Conservation (phyloP, 2,888 invertebrate genomes). For the Erebia epiphron region DNA sequence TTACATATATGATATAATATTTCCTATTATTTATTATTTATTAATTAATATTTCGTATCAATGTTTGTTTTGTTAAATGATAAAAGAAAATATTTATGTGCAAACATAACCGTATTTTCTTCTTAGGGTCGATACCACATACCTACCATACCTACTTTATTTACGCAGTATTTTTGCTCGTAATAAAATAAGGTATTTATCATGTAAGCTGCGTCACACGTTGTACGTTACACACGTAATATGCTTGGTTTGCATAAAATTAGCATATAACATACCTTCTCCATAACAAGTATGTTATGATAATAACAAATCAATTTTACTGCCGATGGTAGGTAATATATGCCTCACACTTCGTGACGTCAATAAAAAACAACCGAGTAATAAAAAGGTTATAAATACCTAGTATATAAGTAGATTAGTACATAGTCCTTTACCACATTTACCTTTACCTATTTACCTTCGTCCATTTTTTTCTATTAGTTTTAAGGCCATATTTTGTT, state of each 20-base stretch:
- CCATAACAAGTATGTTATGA: conserved; percentile 19
- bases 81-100: too few relatives aligned
- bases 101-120: too few relatives aligned
- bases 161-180: conserved; percentile 1
- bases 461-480: too few relatives aligned
- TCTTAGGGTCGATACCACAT: neutral
- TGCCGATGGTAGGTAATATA: conserved; percentile 11
- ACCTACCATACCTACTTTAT: neutral
- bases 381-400: conserved; percentile 11
- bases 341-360: conserved; percentile 29
- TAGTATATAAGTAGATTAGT: neutral
- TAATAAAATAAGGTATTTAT: conserved; percentile 12
- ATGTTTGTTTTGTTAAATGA: too few relatives aligned
- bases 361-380: conserved; percentile 21
- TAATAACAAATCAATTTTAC: conserved; percentile 26
- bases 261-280: conserved; percentile 16
- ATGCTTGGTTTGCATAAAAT: conserved; percentile 18
- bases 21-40: too few relatives aligned
- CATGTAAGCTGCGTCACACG: conserved; percentile 1
- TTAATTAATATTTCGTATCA: too few relatives aligned
- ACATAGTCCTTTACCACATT: too few relatives aligned
- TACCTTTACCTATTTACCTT: too few relatives aligned
- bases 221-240: neutral
- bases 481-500: too few relatives aligned
- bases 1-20: too few relatives aligned